Conservation (phyloP, 2,888 invertebrate genomes). For the Itoplectis maculator region DNA sequence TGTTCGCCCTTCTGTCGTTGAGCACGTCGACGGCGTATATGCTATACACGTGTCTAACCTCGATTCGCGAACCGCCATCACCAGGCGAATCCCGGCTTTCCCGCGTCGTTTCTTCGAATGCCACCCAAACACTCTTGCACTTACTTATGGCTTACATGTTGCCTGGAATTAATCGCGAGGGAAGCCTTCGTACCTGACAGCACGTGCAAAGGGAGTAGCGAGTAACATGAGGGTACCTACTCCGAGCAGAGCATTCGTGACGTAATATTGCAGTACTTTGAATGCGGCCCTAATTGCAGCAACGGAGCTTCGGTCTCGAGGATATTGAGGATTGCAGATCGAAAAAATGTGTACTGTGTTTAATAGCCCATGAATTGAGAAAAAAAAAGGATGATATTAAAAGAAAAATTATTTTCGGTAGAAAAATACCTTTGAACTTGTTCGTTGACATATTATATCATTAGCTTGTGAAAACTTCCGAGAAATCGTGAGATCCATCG, state of each 20-base stretch:
- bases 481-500: conserved; percentile 29
- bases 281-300: conserved; percentile 33
- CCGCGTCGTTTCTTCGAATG: not conserved
- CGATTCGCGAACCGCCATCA: too few relatives aligned
- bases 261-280: conserved; percentile 14
- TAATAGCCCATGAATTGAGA: conserved; percentile 4
- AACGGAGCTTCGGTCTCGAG: not conserved
- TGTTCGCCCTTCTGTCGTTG: conserved; percentile 16
- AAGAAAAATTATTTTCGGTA: not conserved
- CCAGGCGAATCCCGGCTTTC: not conserved
- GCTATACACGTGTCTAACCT: not conserved
- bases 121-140: conserved; percentile 5
- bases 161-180: not conserved
- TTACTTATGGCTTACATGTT: not conserved
- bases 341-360: not conserved
- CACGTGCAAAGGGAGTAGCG: not conserved
- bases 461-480: not conserved
- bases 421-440: not conserved
- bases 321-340: not conserved
- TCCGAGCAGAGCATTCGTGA: not conserved
- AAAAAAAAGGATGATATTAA: not conserved
- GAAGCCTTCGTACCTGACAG: conserved; percentile 17
- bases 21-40: not conserved
- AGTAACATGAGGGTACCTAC: not conserved
- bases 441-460: not conserved